A percentile compares a stretch with the other conserved stretches of the same genome.
These are phyloP conservation scores for Alloscopus bannaensis DNA, from an alignment of 2,888 invertebrate species.

Conservation along the genomic window DNA sequence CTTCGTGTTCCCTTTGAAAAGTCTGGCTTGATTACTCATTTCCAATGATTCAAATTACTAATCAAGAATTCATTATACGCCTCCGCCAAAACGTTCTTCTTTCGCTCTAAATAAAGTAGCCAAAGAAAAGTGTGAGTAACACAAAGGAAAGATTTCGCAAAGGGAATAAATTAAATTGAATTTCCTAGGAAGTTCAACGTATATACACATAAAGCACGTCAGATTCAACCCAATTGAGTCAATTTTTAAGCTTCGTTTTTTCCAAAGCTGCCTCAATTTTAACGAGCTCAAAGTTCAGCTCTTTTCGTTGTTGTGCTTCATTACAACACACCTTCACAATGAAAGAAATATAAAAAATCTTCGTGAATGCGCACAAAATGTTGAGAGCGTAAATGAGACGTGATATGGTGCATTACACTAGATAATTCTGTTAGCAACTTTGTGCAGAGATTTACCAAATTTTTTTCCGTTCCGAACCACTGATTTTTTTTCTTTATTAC, in stretches of 20 bases:
- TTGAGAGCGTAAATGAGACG: background rate
- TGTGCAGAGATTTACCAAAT: conserved; percentile 19
- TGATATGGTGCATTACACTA: conserved; percentile 3
- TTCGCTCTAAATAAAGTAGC: conserved; percentile 36
- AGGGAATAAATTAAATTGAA: conserved; percentile 16
- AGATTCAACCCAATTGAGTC: conserved; percentile 25
- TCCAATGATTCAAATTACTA: too few species aligned
- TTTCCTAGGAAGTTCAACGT: conserved; percentile 46
- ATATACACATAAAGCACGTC: background rate
- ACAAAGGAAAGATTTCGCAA: background rate
- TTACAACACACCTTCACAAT: conserved; percentile 31
- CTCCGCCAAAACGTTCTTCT: conserved; percentile 12
- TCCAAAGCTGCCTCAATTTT: conserved; percentile 9
- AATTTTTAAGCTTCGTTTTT: conserved; percentile 16
- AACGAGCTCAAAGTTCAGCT: conserved; percentile 9
- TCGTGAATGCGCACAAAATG: background rate
- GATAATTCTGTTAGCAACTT: conserved; percentile 1
- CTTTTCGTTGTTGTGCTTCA: conserved; percentile 44
- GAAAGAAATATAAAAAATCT: background rate
- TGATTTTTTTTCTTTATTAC: conserved; percentile 49
- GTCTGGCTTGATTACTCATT: too few species aligned
- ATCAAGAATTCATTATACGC: background rate
- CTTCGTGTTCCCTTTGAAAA: conserved; percentile 32
- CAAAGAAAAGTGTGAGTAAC: background rate
- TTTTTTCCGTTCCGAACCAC: conserved; percentile 43